Percentiles rank a stretch among this genome's conserved stretches.
These are phyloP conservation scores for Hemithea aestivaria DNA, from an alignment of 2,888 invertebrate species.

Conservation along the genomic window DNA sequence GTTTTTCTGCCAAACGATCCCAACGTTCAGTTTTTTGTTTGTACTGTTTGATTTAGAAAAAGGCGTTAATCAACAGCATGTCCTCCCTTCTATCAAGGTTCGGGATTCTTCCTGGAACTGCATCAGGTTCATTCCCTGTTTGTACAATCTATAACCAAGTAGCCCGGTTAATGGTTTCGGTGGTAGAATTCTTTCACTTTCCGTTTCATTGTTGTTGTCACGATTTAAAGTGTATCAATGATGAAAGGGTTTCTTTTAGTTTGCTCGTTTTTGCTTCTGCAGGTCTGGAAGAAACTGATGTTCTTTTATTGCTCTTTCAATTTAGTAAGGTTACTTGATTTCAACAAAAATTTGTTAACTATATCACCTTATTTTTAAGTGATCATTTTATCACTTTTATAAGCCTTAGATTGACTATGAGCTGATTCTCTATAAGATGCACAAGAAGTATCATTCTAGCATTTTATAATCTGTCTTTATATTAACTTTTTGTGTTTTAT, in stretches of 20 bases:
- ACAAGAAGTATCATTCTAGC: too few species aligned
- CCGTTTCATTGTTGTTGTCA: constrained; percentile 55
- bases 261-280: too few species aligned
- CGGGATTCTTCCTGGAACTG: constrained; percentile 62
- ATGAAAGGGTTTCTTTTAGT: constrained; percentile 9
- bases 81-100: constrained; percentile 55
- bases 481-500: too few species aligned
- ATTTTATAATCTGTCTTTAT: too few species aligned
- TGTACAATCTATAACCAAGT: constrained; percentile 60
- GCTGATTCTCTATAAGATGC: too few species aligned
- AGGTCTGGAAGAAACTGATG: too few species aligned
- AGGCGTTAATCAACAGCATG: constrained; percentile 66
- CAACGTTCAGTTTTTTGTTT: constrained; percentile 33
- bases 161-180: constrained; percentile 53
- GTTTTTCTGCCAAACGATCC: constrained; percentile 29
- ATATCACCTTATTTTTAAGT: too few species aligned
- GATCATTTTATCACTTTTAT: too few species aligned
- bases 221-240: constrained; percentile 42
- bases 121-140: constrained; percentile 50
- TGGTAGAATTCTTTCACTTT: constrained; percentile 62
- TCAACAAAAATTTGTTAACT: too few species aligned
- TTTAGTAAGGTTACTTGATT: too few species aligned
- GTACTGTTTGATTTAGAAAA: constrained; percentile 33
- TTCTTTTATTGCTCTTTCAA: too few species aligned
- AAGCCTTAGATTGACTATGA: too few species aligned